phyloP scores from a whole-genome alignment of 2,113 vertebrate species.

The Orthonyx spaldingii region DNA sequence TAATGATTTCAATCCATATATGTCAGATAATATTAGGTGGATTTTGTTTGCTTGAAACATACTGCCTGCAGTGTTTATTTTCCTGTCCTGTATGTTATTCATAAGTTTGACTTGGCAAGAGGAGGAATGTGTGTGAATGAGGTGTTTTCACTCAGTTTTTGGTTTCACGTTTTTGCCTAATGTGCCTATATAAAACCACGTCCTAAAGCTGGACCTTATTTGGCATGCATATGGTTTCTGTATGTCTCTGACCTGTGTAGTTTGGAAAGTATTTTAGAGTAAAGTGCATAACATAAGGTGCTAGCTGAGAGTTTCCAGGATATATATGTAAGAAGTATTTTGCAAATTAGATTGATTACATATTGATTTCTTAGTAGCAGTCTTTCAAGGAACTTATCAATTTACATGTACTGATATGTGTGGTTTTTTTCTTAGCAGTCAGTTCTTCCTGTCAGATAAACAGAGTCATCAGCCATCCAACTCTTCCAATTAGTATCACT shows the following conservation, averaged over 20 bases:
- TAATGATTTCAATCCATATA: not conserved
- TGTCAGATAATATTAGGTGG: not conserved
- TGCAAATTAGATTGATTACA: not conserved
- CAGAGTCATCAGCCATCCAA: slow-evolving; percentile 97
- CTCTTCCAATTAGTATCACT: slow-evolving; percentile 95
- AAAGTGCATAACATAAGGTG: not conserved
- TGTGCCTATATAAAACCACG: not conserved
- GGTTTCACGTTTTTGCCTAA: not conserved
- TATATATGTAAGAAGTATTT: not conserved
- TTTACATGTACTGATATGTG: not conserved
- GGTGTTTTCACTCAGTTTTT: not conserved
- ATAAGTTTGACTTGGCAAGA: not conserved
- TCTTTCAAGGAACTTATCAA: not conserved
- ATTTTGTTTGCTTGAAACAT: not conserved
- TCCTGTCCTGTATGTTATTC: not conserved
- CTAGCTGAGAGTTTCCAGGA: not conserved
- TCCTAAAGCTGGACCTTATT: not conserved
- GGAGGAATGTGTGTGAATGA: not conserved
- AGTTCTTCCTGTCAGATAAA: slow-evolving; percentile 89
- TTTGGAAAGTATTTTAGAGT: not conserved
- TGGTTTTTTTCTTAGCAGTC: slow-evolving; percentile 50
- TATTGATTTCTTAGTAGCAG: not conserved
- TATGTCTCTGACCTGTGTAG: not conserved
- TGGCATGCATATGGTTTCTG: not conserved
- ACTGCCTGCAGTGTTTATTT: not conserved